Evolutionary conservation across 1,140 invertebrate species (phyloP).

Genomic region (Cydia pomonella): DNA sequence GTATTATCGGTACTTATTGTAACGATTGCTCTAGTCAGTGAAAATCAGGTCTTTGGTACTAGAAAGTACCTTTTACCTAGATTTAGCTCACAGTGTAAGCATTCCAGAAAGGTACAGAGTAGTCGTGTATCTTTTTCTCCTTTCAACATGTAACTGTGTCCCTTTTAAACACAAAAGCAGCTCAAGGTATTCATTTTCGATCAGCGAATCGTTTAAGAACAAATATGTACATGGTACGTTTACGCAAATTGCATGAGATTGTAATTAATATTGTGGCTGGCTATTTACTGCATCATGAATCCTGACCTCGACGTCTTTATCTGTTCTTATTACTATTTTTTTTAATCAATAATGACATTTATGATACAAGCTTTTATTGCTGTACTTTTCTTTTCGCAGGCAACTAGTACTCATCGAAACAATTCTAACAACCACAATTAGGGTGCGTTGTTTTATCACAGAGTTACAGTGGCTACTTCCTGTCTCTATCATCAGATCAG

Average conservation of each 20-base stretch:
- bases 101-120: neutral
- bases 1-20: no score
- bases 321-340: no score
- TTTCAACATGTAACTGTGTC: conserved; percentile 1
- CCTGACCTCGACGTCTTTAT: neutral
- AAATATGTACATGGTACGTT: neutral
- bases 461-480: no score
- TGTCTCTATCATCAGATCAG: no score
- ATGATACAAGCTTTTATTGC: no score
- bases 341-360: no score
- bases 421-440: no score
- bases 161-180: neutral
- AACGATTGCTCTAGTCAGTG: no score
- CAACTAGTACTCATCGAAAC: no score
- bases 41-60: neutral
- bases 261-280: neutral
- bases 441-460: no score
- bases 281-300: neutral
- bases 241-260: neutral
- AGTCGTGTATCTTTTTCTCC: neutral
- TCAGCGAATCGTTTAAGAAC: conserved; percentile 1
- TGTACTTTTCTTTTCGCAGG: no score
- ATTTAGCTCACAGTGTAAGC: neutral
- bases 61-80: neutral
- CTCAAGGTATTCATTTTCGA: neutral